phyloP scores from a whole-genome alignment of 2,797 vertebrate genomes.

The Sternotherus odoratus region DNA sequence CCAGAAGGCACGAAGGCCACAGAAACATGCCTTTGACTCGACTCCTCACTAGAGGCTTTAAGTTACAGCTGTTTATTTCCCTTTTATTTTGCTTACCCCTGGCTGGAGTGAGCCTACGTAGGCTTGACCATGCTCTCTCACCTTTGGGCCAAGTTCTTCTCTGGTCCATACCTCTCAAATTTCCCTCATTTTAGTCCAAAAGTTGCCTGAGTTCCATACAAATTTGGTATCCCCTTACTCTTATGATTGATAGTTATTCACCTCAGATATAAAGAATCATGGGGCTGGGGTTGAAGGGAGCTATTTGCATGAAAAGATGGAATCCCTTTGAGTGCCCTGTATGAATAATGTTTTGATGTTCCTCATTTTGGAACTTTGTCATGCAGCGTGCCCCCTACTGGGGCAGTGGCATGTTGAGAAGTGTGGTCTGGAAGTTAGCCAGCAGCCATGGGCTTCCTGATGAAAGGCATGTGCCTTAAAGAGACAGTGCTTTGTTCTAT shows the following conservation, averaged over 20 bases:
- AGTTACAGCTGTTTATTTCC: not conserved
- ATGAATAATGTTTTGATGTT: not conserved
- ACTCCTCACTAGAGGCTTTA: not conserved
- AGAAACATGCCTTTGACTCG: not conserved
- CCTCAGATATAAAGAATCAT: not conserved
- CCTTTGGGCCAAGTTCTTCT: not conserved
- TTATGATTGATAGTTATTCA: not conserved
- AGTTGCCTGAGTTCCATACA: not conserved
- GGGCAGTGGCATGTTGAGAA: slow-evolving; percentile 39
- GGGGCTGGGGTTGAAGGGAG: not conserved
- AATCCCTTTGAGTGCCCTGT: not conserved
- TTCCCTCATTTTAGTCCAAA: not conserved
- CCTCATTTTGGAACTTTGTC: not conserved
- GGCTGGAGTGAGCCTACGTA: not conserved
- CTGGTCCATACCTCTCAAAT: not conserved
- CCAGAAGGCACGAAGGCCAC: not conserved
- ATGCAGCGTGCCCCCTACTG: not conserved
- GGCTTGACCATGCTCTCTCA: not conserved
- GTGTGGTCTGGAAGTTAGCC: not conserved
- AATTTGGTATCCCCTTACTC: not conserved
- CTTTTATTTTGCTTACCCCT: not conserved
- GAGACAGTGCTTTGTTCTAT: slow-evolving; percentile 54
- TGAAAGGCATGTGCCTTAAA: not conserved
- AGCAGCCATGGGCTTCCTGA: not conserved
- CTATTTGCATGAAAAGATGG: not conserved